Conservation (phyloP, 1,140 invertebrate genomes). For the Neotoxoptera formosana region DNA sequence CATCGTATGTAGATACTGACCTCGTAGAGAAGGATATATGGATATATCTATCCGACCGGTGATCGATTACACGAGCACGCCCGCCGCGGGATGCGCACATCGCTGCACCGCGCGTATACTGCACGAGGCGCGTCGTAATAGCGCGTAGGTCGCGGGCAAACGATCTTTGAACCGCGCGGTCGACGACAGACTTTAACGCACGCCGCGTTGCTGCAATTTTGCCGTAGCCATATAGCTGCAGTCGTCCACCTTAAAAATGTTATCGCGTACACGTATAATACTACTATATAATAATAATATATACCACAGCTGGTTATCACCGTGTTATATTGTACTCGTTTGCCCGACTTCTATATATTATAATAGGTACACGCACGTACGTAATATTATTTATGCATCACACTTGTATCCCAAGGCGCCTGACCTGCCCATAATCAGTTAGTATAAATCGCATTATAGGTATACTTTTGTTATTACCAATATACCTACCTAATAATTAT, state of each 20-base stretch:
- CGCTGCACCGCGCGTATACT: background rate
- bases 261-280: background rate
- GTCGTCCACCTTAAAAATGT: background rate
- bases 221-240: background rate
- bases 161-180: constrained; percentile 39
- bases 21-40: background rate
- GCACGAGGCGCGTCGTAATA: background rate
- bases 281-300: background rate
- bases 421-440: no score
- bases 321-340: background rate
- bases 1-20: background rate
- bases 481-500: no score
- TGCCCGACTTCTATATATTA: no score
- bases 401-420: no score
- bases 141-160: background rate
- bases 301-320: background rate
- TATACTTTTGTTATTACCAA: no score
- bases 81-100: background rate
- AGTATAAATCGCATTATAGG: no score
- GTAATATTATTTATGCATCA: no score
- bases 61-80: constrained; percentile 29
- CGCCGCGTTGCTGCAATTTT: background rate
- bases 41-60: background rate
- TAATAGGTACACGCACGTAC: no score
- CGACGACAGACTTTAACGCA: constrained; percentile 36